Evolutionary conservation across 2,797 vertebrate species (phyloP).

Genomic region (Eulemur rubriventer): DNA sequence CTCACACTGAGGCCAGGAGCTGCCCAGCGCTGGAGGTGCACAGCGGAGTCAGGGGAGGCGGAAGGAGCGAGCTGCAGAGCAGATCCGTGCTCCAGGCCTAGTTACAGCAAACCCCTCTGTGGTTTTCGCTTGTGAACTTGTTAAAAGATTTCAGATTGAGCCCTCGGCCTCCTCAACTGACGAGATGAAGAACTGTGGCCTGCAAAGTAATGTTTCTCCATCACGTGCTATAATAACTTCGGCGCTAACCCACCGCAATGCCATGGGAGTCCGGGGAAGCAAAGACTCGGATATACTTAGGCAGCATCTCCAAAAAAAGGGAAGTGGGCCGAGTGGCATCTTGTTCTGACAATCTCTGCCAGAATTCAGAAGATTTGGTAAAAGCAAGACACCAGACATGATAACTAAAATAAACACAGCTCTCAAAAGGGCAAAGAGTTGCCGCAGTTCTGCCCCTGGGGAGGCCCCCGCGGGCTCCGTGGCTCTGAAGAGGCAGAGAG

Average conservation of each 20-base stretch:
- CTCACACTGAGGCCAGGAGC: background rate
- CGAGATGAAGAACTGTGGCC: background rate
- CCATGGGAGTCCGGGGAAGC: accelerated
- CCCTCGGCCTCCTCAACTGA: background rate
- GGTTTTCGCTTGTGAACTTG: background rate
- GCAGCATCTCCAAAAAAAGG: background rate
- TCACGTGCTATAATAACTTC: too few species aligned
- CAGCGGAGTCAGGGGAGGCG: too few species aligned
- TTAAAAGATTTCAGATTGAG: background rate
- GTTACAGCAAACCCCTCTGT: background rate
- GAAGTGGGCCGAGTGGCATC: background rate
- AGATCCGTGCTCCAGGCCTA: background rate
- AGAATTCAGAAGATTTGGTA: background rate
- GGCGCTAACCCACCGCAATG: accelerated
- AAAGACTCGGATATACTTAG: background rate
- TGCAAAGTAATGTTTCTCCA: background rate
- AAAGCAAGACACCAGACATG: background rate
- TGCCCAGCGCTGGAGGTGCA: accelerated
- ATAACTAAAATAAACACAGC: background rate
- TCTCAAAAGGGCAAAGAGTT: background rate
- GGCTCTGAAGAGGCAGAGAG: background rate
- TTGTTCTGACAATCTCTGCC: background rate
- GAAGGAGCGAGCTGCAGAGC: accelerated
- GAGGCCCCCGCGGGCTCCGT: background rate
- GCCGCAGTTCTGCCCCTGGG: too few species aligned